Percentiles rank a stretch among this genome's conserved stretches.
These are phyloP conservation scores for Escarpia spicata DNA, from an alignment of 2,888 invertebrate species.

Conservation along the genomic window DNA sequence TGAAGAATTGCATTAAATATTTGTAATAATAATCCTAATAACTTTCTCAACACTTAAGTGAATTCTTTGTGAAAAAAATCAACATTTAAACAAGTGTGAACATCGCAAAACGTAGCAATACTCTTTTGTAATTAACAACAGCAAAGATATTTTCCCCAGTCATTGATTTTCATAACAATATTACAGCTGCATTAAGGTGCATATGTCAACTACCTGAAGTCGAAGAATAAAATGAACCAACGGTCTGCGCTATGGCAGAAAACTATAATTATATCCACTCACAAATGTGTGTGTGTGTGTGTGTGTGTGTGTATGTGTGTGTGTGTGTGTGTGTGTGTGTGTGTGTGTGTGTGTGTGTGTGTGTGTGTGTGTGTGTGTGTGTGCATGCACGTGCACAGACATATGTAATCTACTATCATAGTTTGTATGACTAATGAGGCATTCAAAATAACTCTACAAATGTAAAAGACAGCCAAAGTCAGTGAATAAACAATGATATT, in stretches of 20 bases:
- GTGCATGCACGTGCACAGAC: not conserved
- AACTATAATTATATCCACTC: not conserved
- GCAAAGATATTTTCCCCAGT: too few species aligned
- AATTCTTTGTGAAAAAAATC: not conserved
- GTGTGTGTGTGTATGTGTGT: not conserved
- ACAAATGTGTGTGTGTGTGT: not conserved
- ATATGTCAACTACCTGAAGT: not conserved
- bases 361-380: not conserved
- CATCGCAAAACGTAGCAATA: too few species aligned
- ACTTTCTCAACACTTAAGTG: not conserved
- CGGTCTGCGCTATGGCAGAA: not conserved
- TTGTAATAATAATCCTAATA: not conserved
- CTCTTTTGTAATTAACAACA: too few species aligned
- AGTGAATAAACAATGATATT: not conserved
- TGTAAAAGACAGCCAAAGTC: not conserved
- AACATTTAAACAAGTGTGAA: too few species aligned
- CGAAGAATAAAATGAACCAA: not conserved
- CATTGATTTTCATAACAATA: not conserved
- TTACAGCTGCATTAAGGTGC: not conserved
- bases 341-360: not conserved
- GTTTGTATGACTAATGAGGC: too few species aligned
- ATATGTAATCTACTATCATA: not conserved
- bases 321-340: not conserved
- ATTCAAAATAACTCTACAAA: not conserved
- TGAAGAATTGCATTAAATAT: not conserved